Evolutionary conservation across 2,888 invertebrate species (phyloP).

Genomic region (Ommatoiulus sabulosus): DNA sequence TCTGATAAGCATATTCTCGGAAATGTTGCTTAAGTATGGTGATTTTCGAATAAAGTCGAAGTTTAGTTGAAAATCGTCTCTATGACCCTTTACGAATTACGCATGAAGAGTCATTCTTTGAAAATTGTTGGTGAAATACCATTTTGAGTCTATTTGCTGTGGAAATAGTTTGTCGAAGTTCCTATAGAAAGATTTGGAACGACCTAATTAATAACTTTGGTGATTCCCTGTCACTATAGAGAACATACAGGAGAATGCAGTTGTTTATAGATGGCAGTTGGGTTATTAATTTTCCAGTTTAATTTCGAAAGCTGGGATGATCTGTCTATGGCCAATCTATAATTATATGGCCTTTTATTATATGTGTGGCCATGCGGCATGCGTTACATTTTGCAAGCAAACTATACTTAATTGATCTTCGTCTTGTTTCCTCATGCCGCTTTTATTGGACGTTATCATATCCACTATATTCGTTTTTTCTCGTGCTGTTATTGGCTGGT

Average conservation of each 20-base stretch:
- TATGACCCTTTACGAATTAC: too few relatives aligned
- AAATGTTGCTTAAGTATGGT: too few relatives aligned
- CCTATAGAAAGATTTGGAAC: neutral
- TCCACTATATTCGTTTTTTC: conserved; percentile 22
- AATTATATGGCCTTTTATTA: conserved; percentile 22
- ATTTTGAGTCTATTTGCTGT: too few relatives aligned
- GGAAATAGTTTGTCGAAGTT: too few relatives aligned
- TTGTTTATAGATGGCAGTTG: neutral
- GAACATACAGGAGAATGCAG: neutral
- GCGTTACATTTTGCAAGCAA: conserved; percentile 15
- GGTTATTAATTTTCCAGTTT: conserved; percentile 7
- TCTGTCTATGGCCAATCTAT: conserved; percentile 3
- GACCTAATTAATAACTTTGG: neutral
- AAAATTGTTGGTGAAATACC: too few relatives aligned
- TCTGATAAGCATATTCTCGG: too few relatives aligned
- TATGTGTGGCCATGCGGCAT: neutral
- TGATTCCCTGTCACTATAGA: neutral
- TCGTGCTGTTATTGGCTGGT: conserved; percentile 7
- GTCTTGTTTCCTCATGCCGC: neutral
- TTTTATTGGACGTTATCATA: conserved; percentile 28
- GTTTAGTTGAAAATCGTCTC: too few relatives aligned
- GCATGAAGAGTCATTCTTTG: too few relatives aligned
- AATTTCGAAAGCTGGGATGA: neutral
- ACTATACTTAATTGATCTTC: conserved; percentile 15
- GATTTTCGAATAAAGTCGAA: too few relatives aligned